Evolutionary conservation across 2,888 invertebrate species (phyloP), one percentile per base, ranked within the genome.

Genomic region (Caenorhabditis angaria): DNA sequence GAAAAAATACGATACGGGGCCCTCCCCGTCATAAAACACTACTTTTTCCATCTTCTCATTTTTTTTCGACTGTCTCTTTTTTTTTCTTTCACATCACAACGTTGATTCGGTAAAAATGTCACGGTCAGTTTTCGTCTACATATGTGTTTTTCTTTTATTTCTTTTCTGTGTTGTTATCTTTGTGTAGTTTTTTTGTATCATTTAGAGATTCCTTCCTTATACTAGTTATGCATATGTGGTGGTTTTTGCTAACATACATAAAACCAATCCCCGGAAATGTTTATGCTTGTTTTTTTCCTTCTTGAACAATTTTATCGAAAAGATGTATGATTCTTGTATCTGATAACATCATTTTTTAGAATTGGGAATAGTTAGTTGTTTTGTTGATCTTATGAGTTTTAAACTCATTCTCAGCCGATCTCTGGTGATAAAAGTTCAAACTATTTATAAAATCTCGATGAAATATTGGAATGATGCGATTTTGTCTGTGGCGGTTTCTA

Each of bases 51-150:
- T 41, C 41, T 41, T 41, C 18, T 41, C 41, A 12, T 41, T 18
- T n/a, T n/a, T n/a, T n/a, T n/a, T n/a, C n/a, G n/a, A n/a, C n/a
- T n/a, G n/a, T n/a, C n/a, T n/a, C n/a, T n/a, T n/a, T n/a, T n/a
- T n/a, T n/a, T n/a, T n/a, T n/a, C n/a, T n/a, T n/a, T n/a, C n/a
- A n/a, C n/a, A n/a, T n/a, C n/a, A n/a, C n/a, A n/a, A n/a, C n/a
- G n/a, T n/a, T n/a, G n/a, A 41, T 41, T 14, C 6, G 41, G 41
- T 41, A n/a, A 41, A 41, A 41, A 41, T 41, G 41, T 41, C 41
- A 41, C 41, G 41, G 41, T 41, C 41, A 41, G 41, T 41, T 18
- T 41, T 41, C 41, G 10, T 41, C 41, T 41, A 41, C 41, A 41
- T 41, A 41, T 41, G 41, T 41, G 41, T 41, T 41, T 41, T 41